Base-by-base conservation (phyloP, 2,888 invertebrate species). In the Harpagoxenus sublaevis region DNA sequence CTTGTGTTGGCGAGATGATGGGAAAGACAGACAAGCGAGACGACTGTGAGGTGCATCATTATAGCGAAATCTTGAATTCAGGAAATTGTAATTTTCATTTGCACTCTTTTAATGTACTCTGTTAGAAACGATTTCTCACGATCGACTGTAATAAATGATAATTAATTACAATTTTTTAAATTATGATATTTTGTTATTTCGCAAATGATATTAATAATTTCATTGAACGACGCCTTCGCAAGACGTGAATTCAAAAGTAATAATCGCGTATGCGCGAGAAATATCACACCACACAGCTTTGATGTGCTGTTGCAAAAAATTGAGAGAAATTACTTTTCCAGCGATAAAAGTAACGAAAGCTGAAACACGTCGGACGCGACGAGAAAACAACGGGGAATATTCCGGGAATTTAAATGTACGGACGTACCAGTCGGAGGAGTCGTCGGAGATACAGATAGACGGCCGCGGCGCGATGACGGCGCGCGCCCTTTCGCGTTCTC, bases 351-450 rank as follows among this genome's bases (percentile, higher is more conserved):
- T 60, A 60, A 28, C 18, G 28, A 57, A 60, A 60, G 60, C 74
- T 23, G 39, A 42, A 28, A 57, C 18, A 23, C 60, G 23, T 8
- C 5, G 23, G 15, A 39, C 9, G 55, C n/a, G 18, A 18, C 5
- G n/a, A 23, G 39, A 23, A 39, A 23, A 39, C 48, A 15, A 77
- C 10, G 68, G n/a, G 12, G 5, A 48, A 78, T 70, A 68, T 70
- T 70, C 53, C 12, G 18, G n/a, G 42, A 78, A 78, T 70, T 68
- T 68, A 70, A 78, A 70, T 42, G 18, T 68, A 68, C 18, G 31
- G 2, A 60, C 62, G 60, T 31, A 60, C 3, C 23, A n/a, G 45
- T 4, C 51, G 39, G 42, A 31, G 31, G 31, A 77, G 23, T 23
- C 23, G 23, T 23, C 23, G 23, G 23, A 23, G 23, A 23, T 51